phyloP scores from a whole-genome alignment of 2,113 vertebrate species.

The Clarias gariepinus region DNA sequence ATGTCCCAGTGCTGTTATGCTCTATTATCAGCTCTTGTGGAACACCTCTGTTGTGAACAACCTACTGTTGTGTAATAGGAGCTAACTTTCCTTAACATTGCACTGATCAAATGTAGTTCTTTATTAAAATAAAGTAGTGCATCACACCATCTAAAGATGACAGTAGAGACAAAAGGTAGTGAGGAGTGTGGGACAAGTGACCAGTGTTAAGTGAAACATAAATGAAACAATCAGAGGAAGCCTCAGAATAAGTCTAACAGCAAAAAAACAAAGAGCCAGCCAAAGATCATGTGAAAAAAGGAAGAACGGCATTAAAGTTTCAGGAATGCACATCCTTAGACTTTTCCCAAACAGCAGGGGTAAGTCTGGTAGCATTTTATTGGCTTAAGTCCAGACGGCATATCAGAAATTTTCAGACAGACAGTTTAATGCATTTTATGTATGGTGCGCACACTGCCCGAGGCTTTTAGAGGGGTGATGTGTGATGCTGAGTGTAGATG shows the following conservation, averaged over 20 bases:
- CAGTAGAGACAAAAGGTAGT: not conserved
- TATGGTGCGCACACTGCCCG: not conserved
- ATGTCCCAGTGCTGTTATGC: too few species aligned
- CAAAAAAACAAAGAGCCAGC: not conserved
- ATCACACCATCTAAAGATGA: not conserved
- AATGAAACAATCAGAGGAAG: not conserved
- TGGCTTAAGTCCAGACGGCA: not conserved
- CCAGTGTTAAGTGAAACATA: not conserved
- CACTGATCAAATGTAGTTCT: not conserved
- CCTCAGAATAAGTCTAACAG: not conserved
- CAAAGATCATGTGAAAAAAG: not conserved
- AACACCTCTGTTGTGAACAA: too few species aligned
- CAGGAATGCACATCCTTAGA: not conserved
- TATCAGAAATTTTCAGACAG: not conserved
- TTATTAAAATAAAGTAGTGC: not conserved
- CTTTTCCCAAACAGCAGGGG: not conserved
- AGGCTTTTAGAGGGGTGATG: slow-evolving; percentile 3
- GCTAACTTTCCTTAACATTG: not conserved
- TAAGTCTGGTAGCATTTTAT: not conserved
- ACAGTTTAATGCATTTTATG: slow-evolving; percentile 14
- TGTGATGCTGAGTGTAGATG: slow-evolving; percentile 1
- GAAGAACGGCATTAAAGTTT: not conserved
- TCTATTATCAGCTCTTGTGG: too few species aligned
- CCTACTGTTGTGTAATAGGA: not conserved
- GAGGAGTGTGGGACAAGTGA: not conserved